phyloP scores from a whole-genome alignment of 2,113 vertebrate species.

The Axis porcinus region DNA sequence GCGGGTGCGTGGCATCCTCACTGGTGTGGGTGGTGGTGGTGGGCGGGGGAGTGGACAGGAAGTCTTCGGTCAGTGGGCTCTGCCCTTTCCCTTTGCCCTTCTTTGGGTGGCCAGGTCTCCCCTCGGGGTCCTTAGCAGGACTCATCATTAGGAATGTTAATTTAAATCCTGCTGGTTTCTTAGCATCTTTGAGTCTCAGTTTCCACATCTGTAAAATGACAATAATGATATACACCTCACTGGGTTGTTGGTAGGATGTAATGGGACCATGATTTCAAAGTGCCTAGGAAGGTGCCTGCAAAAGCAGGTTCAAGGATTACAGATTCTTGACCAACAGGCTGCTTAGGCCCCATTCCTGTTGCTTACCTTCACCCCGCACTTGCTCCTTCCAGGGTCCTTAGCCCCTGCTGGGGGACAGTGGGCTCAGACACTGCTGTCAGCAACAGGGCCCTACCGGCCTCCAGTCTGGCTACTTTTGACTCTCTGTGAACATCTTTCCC shows the following conservation, averaged over 20 bases:
- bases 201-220: neutral
- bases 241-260: neutral
- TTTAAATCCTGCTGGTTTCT: neutral
- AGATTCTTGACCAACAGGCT: neutral
- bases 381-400: neutral
- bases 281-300: neutral
- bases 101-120: neutral
- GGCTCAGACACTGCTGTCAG: neutral
- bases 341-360: neutral
- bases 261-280: neutral
- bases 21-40: neutral
- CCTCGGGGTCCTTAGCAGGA: neutral
- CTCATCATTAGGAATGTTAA: neutral
- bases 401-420: fast-evolving
- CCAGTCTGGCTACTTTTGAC: neutral
- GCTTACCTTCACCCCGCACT: neutral
- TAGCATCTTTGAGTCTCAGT: neutral
- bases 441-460: neutral
- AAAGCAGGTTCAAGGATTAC: neutral
- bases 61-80: neutral
- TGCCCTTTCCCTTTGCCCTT: neutral
- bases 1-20: neutral
- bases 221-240: neutral
- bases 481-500: neutral
- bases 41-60: neutral